A percentile compares a stretch with the other conserved stretches of the same genome.
These are phyloP conservation scores for Pyrochroa serraticornis DNA, from an alignment of 2,888 invertebrate genomes.

Conservation along the genomic window DNA sequence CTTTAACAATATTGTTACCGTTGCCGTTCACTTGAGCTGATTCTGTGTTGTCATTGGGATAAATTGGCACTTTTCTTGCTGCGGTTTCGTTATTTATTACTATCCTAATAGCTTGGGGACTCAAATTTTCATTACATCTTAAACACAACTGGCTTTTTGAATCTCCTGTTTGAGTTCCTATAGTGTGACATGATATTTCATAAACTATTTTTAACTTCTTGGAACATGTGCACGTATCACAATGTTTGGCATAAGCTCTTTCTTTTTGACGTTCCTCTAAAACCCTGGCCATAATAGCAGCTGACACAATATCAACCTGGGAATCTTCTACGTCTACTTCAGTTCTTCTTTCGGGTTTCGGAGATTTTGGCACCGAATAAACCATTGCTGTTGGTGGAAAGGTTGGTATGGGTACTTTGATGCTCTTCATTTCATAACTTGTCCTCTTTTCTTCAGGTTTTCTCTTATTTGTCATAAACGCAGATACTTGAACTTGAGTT, in stretches of 20 bases:
- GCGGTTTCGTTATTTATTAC: conserved; percentile 40
- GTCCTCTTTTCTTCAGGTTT: conserved; percentile 58
- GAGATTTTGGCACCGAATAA: conserved; percentile 63
- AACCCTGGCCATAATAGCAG: conserved; percentile 90
- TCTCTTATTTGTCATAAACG: conserved; percentile 72
- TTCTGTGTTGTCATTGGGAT: conserved; percentile 17
- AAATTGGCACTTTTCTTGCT: conserved; percentile 32
- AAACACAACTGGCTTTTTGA: conserved; percentile 62
- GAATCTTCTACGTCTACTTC: conserved; percentile 65
- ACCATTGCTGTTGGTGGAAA: conserved; percentile 89
- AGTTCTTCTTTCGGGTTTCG: conserved; percentile 51
- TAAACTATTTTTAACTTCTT: conserved; percentile 61
- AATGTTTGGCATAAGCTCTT: conserved; percentile 77
- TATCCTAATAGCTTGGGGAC: conserved; percentile 37
- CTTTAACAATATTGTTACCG: conserved; percentile 48
- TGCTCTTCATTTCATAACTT: conserved; percentile 64
- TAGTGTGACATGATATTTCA: conserved; percentile 64
- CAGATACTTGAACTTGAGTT: conserved; percentile 87
- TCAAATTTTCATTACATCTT: conserved; percentile 63
- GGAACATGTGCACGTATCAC: conserved; percentile 80
- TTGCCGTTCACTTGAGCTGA: conserved; percentile 18
- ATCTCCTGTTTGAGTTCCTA: conserved; percentile 71
- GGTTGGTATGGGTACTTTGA: conserved; percentile 77
- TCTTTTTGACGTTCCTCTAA: conserved; percentile 87
- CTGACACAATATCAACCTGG: conserved; percentile 78